Conservation (phyloP, 2,797 vertebrate species). For the Poeciliopsis paucimaculata region DNA sequence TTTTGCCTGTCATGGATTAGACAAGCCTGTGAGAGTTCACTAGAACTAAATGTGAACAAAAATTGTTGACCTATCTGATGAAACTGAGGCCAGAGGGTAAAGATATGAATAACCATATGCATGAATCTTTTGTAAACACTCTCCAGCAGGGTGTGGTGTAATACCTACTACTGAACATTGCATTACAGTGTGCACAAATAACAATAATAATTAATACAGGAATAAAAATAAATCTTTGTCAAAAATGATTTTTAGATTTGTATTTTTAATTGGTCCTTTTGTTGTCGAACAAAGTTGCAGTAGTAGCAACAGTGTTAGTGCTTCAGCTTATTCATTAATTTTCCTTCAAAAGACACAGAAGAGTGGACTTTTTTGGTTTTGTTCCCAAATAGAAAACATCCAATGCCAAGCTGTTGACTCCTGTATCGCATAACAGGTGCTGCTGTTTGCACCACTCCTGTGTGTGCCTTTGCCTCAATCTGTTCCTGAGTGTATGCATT, state of each 20-base stretch:
- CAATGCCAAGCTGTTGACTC: constrained; percentile 28
- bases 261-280: not conserved
- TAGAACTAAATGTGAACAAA: constrained; percentile 43
- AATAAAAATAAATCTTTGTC: not conserved
- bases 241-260: not conserved
- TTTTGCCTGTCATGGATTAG: constrained; percentile 59
- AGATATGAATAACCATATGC: not conserved
- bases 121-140: not conserved
- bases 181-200: not conserved
- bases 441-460: not conserved
- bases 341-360: constrained; percentile 36
- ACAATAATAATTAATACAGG: not conserved
- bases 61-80: constrained; percentile 60
- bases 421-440: not conserved
- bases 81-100: constrained; percentile 24
- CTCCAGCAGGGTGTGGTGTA: constrained; percentile 3
- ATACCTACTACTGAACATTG: not conserved
- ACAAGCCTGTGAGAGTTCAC: constrained; percentile 38
- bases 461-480: not conserved
- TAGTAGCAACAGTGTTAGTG: not conserved
- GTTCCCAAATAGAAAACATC: constrained; percentile 18
- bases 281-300: not conserved
- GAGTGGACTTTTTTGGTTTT: constrained; percentile 18
- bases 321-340: constrained; percentile 17
- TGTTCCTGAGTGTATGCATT: constrained; percentile 3